These are phyloP conservation scores for Vanessa cardui DNA, from an alignment of 2,888 invertebrate species.

Conservation along the genomic window DNA sequence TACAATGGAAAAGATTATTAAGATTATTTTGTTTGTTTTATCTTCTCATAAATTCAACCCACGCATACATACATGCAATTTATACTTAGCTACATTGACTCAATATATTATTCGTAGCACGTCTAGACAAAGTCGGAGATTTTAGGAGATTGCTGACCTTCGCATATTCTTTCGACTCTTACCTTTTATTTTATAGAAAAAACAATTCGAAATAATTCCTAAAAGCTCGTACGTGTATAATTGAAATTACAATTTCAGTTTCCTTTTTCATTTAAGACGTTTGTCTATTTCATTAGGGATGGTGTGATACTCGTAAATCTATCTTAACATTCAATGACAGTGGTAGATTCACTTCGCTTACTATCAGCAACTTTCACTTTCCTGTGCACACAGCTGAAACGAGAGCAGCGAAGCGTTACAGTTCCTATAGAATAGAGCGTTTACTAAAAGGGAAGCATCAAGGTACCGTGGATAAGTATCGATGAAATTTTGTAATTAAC, in stretches of 20 bases:
- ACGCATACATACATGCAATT: not conserved
- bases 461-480: constrained; percentile 12
- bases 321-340: constrained; percentile 28
- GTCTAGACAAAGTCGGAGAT: constrained; percentile 1
- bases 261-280: not conserved
- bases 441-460: constrained; percentile 36
- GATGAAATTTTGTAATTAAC: not conserved
- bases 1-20: not conserved
- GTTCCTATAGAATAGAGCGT: constrained; percentile 33
- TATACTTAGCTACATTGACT: not conserved
- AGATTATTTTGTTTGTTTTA: not conserved
- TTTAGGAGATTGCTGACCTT: constrained; percentile 1
- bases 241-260: too few species aligned
- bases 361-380: constrained; percentile 53
- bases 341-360: constrained; percentile 47
- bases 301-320: constrained; percentile 23
- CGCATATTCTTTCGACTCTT: not conserved
- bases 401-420: constrained; percentile 51
- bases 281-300: constrained; percentile 9
- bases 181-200: not conserved
- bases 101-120: not conserved
- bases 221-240: too few species aligned
- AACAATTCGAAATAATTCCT: too few species aligned
- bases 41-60: not conserved
- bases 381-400: constrained; percentile 48